Conservation (phyloP, 2,113 vertebrate species). For the Thunnus thynnus region DNA sequence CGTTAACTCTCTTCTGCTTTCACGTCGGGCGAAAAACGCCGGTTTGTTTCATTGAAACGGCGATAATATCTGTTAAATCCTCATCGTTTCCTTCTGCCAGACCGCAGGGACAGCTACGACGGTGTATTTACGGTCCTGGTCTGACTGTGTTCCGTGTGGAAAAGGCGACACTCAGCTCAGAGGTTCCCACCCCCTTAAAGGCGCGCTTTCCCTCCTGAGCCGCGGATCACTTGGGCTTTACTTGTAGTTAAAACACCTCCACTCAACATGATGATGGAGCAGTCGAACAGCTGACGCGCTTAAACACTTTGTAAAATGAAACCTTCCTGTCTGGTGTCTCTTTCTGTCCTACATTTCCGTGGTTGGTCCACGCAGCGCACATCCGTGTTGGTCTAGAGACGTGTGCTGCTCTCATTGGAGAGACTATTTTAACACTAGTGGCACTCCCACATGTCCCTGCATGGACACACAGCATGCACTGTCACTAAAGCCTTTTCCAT, state of each 20-base stretch:
- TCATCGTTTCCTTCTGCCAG: neutral
- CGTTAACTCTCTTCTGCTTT: constrained; percentile 27
- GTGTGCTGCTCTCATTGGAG: constrained; percentile 82
- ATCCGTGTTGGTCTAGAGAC: constrained; percentile 76
- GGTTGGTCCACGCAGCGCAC: constrained; percentile 59
- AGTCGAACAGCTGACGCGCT: constrained; percentile 25
- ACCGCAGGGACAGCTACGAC: constrained; percentile 2
- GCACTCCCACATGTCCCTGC: constrained; percentile 40
- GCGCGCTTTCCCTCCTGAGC: rapidly evolving
- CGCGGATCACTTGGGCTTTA: rapidly evolving
- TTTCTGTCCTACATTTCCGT: constrained; percentile 48
- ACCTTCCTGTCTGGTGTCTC: constrained; percentile 3
- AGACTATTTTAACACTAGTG: constrained; percentile 60
- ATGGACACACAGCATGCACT: neutral
- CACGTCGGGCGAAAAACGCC: neutral
- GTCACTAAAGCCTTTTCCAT: neutral
- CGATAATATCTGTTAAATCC: neutral
- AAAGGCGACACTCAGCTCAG: constrained; percentile 4
- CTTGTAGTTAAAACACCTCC: neutral
- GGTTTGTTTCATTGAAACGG: constrained; percentile 48
- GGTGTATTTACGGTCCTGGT: constrained; percentile 77
- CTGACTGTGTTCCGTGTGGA: constrained; percentile 73
- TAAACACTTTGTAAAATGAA: constrained; percentile 24
- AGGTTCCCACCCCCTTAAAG: constrained; percentile 48
- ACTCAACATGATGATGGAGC: neutral